phyloP scores from a whole-genome alignment of 1,140 invertebrate genomes.

The Cyphomyrmex costatus region DNA sequence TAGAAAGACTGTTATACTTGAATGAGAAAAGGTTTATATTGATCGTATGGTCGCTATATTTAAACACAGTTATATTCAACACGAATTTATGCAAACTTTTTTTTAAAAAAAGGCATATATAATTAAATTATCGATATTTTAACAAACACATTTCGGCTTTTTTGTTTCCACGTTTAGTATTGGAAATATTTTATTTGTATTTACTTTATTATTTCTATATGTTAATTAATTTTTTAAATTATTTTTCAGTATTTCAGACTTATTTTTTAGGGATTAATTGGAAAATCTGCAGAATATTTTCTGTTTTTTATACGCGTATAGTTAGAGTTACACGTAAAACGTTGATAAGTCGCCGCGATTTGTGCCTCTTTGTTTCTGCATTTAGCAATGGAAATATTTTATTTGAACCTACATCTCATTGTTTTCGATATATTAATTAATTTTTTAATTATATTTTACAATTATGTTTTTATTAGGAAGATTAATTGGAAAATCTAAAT shows the following conservation, averaged over 20 bases:
- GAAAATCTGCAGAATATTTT: constrained; percentile 37
- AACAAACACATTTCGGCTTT: neutral
- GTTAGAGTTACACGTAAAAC: neutral
- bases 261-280: neutral
- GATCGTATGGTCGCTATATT: neutral
- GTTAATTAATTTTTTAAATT: neutral
- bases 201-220: neutral
- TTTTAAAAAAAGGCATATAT: neutral
- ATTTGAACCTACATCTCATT: neutral
- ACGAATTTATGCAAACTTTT: neutral
- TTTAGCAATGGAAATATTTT: constrained; percentile 4
- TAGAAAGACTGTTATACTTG: neutral
- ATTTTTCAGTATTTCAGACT: neutral
- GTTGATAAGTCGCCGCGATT: constrained; percentile 36
- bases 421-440: neutral
- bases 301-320: neutral
- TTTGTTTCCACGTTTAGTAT: neutral
- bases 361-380: neutral
- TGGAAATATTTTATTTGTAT: neutral
- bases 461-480: neutral
- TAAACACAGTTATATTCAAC: neutral
- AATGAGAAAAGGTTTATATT: neutral
- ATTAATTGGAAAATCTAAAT: constrained; percentile 26
- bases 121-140: neutral
- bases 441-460: neutral